A percentile compares a stretch with the other conserved stretches of the same genome.
Evolutionary conservation across 2,888 invertebrate genomes (phyloP).

Genomic region (Psylliodes chrysocephalus): DNA sequence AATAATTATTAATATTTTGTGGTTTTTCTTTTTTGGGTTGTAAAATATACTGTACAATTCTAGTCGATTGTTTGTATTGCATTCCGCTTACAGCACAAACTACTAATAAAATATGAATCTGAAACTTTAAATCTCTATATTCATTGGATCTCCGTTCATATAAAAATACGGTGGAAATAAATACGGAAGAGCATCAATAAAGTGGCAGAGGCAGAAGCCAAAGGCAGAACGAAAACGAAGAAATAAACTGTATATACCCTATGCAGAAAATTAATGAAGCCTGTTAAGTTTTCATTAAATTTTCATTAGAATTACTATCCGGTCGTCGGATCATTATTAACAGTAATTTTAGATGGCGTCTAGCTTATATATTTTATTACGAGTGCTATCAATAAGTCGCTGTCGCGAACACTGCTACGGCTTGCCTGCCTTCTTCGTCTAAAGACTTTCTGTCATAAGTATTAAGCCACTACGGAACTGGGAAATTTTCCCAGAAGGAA

Average conservation of each 20-base stretch:
- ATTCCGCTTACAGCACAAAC: too few relatives aligned
- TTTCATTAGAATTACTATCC: conserved; percentile 50
- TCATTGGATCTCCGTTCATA: too few relatives aligned
- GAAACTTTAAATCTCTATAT: too few relatives aligned
- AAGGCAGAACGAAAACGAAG: conserved; percentile 1
- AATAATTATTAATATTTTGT: too few relatives aligned
- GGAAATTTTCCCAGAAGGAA: not conserved
- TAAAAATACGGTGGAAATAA: too few relatives aligned
- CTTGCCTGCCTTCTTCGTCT: too few relatives aligned
- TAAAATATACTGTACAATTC: too few relatives aligned
- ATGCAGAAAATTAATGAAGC: conserved; percentile 41
- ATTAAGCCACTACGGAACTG: not conserved
- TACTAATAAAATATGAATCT: too few relatives aligned
- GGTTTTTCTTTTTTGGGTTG: too few relatives aligned
- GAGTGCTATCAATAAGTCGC: conserved; percentile 52
- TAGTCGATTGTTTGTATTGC: too few relatives aligned
- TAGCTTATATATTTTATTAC: conserved; percentile 48
- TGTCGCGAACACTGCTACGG: conserved; percentile 47
- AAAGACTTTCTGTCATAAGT: conserved; percentile 40
- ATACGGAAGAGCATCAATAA: too few relatives aligned
- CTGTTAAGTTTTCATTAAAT: conserved; percentile 48
- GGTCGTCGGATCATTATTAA: conserved; percentile 47
- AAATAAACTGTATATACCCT: conserved; percentile 36
- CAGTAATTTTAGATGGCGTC: conserved; percentile 47
- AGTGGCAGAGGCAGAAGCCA: too few relatives aligned